Conservation (phyloP, 1,140 invertebrate species). For the Trigoniulus corallinus region DNA sequence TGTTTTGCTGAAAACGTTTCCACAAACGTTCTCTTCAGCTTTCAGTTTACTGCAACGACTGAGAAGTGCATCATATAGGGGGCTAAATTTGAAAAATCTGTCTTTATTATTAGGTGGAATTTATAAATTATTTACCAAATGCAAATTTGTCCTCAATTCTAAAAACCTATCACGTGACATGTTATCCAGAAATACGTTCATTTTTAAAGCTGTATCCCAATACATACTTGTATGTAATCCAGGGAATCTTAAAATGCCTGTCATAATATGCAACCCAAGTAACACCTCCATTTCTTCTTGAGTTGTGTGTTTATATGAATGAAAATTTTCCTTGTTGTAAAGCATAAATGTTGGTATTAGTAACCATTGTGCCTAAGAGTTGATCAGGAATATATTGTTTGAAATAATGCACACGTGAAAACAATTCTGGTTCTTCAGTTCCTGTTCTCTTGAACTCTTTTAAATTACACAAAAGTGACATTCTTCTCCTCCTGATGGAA, state of each 20-base stretch:
- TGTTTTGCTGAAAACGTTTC: slow-evolving; percentile 18
- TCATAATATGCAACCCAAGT: background rate
- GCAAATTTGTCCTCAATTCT: slow-evolving; percentile 15
- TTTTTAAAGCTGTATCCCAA: background rate
- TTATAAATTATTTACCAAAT: slow-evolving; percentile 16
- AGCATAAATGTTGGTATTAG: slow-evolving; percentile 2
- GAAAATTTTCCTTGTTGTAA: background rate
- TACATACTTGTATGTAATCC: background rate
- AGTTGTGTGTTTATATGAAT: background rate
- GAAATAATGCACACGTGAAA: background rate
- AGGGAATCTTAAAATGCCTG: background rate
- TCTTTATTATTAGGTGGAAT: slow-evolving; percentile 12
- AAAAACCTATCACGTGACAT: slow-evolving; percentile 14
- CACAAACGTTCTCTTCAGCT: slow-evolving; percentile 13
- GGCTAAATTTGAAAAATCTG: slow-evolving; percentile 19
- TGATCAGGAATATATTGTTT: background rate
- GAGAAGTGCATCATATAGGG: slow-evolving; percentile 16
- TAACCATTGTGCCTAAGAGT: background rate
- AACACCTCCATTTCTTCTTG: background rate
- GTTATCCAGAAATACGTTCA: background rate
- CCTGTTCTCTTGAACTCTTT: background rate
- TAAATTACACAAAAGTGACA: background rate
- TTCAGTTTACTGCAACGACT: slow-evolving; percentile 15
- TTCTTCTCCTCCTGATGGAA: background rate
- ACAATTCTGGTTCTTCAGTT: background rate